phyloP scores from a whole-genome alignment of 2,797 vertebrate species.

The Tamandua tetradactyla region DNA sequence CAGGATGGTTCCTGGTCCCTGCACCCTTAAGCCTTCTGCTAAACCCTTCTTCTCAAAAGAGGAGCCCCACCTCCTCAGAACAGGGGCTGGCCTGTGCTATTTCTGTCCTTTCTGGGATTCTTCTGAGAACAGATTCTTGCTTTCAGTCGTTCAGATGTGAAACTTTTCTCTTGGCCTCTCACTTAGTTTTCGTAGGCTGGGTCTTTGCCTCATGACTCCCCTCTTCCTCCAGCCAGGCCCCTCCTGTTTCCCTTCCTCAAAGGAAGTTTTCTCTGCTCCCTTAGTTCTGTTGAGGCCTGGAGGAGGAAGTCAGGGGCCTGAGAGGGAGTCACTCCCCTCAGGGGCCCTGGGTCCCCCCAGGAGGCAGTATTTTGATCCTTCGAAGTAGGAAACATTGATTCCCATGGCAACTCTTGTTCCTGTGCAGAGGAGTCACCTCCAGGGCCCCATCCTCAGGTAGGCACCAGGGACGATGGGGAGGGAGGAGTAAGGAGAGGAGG shows the following conservation, averaged over 20 bases:
- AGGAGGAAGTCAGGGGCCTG: conserved; percentile 50
- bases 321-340: conserved; percentile 12
- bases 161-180: conserved; percentile 75
- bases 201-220: conserved; percentile 34
- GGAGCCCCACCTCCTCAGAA: conserved; percentile 74
- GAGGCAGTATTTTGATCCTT: conserved; percentile 40
- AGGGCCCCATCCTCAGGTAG: conserved; percentile 91
- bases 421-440: conserved; percentile 89
- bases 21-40: conserved; percentile 1
- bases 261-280: conserved; percentile 46
- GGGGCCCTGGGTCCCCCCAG: conserved; percentile 59
- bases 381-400: conserved; percentile 52
- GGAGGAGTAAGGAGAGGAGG: not conserved
- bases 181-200: conserved; percentile 63
- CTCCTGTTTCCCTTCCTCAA: conserved; percentile 9
- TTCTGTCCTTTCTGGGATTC: conserved; percentile 73
- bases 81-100: conserved; percentile 76
- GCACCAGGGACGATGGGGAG: conserved; percentile 54
- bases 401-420: conserved; percentile 89
- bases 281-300: conserved; percentile 29
- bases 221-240: conserved; percentile 37
- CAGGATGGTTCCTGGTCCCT: conserved; percentile 21
- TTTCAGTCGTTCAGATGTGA: conserved; percentile 72
- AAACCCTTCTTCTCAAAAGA: conserved; percentile 57
- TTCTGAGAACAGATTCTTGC: conserved; percentile 75